Conservation (phyloP, 1,140 invertebrate species). For the Aphelinus atriplicis region DNA sequence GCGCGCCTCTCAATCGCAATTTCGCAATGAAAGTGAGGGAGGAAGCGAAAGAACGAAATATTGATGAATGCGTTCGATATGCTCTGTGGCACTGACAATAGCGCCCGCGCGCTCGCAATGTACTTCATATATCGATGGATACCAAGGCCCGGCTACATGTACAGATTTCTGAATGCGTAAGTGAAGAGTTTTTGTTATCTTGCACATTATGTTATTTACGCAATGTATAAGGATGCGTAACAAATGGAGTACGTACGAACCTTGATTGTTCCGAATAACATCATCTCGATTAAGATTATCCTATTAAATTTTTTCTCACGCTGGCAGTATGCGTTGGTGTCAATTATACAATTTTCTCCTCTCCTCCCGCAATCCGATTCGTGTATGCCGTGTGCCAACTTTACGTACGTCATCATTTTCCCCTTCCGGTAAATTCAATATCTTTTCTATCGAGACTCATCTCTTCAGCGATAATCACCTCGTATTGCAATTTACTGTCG, state of each 20-base stretch:
- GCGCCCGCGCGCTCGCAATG: not conserved
- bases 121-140: slow-evolving; percentile 25
- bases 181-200: slow-evolving; percentile 22
- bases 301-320: slow-evolving; percentile 23
- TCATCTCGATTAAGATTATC: slow-evolving; percentile 27
- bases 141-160: slow-evolving; percentile 36
- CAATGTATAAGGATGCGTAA: slow-evolving; percentile 9
- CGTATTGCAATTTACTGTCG: slow-evolving; percentile 41
- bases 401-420: not conserved
- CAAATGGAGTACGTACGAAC: slow-evolving; percentile 20
- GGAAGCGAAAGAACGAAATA: slow-evolving; percentile 32
- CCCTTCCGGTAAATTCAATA: not conserved
- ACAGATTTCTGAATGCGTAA: slow-evolving; percentile 36
- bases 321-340: slow-evolving; percentile 41
- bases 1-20: slow-evolving; percentile 8
- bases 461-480: slow-evolving; percentile 31
- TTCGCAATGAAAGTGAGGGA: slow-evolving; percentile 20
- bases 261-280: slow-evolving; percentile 22
- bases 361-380: slow-evolving; percentile 18
- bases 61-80: not conserved
- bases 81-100: slow-evolving; percentile 34
- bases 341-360: slow-evolving; percentile 30
- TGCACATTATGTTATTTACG: slow-evolving; percentile 17
- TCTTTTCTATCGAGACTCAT: slow-evolving; percentile 27
- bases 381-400: slow-evolving; percentile 7